Conservation (phyloP, 2,113 vertebrate species). For the Brachionichthys hirsutus region DNA sequence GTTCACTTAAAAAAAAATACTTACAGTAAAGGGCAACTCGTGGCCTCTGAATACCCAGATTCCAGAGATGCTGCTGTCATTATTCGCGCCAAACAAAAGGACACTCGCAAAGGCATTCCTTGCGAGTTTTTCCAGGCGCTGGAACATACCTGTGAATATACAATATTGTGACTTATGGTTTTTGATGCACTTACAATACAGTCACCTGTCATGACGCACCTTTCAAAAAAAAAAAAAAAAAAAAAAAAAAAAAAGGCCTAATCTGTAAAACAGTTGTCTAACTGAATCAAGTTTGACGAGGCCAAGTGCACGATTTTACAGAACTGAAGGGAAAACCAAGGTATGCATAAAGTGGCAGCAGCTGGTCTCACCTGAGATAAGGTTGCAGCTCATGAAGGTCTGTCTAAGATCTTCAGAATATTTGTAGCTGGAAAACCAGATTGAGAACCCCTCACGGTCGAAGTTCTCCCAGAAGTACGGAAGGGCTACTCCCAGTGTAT, state of each 20-base stretch:
- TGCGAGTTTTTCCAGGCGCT: constrained; percentile 89
- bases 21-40: constrained; percentile 87
- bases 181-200: too few relatives aligned
- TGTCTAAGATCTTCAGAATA: constrained; percentile 85
- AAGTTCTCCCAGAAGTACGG: constrained; percentile 91
- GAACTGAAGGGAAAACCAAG: too few relatives aligned
- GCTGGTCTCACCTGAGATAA: constrained; percentile 84
- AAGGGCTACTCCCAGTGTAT: constrained; percentile 85
- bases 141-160: constrained; percentile 85
- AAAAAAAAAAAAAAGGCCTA: too few relatives aligned
- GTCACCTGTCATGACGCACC: too few relatives aligned
- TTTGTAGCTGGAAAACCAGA: constrained; percentile 88
- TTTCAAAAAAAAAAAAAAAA: too few relatives aligned
- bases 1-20: constrained; percentile 44
- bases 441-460: constrained; percentile 87
- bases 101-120: constrained; percentile 90
- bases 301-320: too few relatives aligned
- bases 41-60: constrained; percentile 92
- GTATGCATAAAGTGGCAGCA: too few relatives aligned
- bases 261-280: too few relatives aligned
- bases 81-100: constrained; percentile 85
- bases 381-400: constrained; percentile 95
- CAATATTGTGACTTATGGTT: too few relatives aligned
- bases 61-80: constrained; percentile 87
- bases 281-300: too few relatives aligned